These are phyloP conservation scores for Apteryx mantelli DNA, from an alignment of 2,113 vertebrate genomes.

Conservation along the genomic window DNA sequence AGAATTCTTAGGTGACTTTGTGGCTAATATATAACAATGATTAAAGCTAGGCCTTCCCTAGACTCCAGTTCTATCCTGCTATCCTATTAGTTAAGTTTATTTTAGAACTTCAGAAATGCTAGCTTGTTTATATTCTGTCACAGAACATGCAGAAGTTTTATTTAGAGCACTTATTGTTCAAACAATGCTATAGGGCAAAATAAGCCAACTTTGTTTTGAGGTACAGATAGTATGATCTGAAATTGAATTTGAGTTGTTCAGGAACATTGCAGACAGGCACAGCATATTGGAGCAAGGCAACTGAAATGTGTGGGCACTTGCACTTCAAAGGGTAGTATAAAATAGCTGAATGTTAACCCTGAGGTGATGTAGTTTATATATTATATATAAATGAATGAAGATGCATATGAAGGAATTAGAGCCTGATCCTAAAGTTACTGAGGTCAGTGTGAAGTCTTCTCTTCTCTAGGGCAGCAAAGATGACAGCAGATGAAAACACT, in stretches of 20 bases:
- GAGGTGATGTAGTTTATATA: neutral
- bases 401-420: neutral
- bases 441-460: neutral
- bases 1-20: neutral
- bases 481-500: neutral
- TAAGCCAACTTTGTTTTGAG: neutral
- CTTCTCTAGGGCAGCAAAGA: neutral
- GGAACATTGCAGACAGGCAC: neutral
- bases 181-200: neutral
- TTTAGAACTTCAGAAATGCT: neutral
- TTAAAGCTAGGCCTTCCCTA: neutral
- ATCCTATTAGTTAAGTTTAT: neutral
- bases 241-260: neutral
- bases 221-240: neutral
- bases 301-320: fast-evolving
- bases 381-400: neutral
- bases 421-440: neutral
- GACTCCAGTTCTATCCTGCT: neutral
- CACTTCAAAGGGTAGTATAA: neutral
- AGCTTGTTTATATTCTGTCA: neutral
- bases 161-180: neutral
- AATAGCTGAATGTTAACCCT: neutral
- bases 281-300: neutral
- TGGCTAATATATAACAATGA: neutral
- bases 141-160: neutral